phyloP scores from a whole-genome alignment of 2,797 vertebrate genomes.

The Onychomys torridus region DNA sequence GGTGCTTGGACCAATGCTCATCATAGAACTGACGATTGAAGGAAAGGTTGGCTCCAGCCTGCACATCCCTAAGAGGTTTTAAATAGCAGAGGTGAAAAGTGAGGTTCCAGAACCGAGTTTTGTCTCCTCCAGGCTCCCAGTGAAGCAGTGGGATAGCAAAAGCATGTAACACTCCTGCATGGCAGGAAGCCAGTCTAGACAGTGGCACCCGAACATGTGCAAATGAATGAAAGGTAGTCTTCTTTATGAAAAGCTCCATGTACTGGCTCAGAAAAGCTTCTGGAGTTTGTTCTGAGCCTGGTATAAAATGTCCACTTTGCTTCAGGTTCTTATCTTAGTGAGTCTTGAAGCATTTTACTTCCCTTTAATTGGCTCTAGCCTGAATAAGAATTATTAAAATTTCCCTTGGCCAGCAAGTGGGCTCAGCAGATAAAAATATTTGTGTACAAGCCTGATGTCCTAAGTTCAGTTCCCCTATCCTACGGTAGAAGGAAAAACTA shows the following conservation, averaged over 20 bases:
- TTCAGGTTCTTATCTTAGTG: conserved; percentile 1
- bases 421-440: background rate
- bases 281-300: background rate
- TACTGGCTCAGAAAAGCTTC: background rate
- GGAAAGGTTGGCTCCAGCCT: conserved; percentile 95
- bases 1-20: conserved; percentile 98
- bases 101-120: background rate
- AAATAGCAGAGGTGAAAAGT: conserved; percentile 58
- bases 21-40: conserved; percentile 96
- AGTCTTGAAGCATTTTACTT: background rate
- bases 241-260: background rate
- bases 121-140: background rate
- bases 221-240: background rate
- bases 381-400: background rate
- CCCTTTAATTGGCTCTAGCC: background rate
- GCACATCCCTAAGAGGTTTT: conserved; percentile 88
- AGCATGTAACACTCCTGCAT: background rate
- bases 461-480: background rate
- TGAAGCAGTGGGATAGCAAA: background rate
- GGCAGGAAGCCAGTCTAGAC: background rate
- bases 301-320: background rate
- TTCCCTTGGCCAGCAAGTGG: background rate
- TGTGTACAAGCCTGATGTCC: background rate
- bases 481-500: background rate
- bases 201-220: background rate